Base-by-base conservation (phyloP, 2,888 invertebrate species). In the Leptopilina myrica region DNA sequence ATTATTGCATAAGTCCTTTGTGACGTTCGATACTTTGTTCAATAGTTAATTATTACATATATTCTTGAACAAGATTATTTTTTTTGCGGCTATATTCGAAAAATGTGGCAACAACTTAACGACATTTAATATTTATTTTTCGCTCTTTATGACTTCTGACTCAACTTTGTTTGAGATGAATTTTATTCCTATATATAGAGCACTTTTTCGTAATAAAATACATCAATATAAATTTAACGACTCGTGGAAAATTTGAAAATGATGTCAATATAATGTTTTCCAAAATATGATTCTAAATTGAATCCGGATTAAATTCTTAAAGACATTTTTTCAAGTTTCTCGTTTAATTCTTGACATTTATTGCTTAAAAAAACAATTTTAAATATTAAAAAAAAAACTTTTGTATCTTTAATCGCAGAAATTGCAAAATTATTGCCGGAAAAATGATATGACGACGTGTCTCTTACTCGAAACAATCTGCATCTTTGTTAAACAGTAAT, bases 341-440 rank as follows among this genome's bases (percentile, higher is more conserved):
- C 33, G 33, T 33, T 20, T 20, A 20, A 3, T 33, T 33, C 33
- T 33, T 33, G 2, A 33, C 3, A 20, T 20, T 20, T 20, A 20
- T 20, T 20, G 20, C 20, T 20, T 20, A 1, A 20, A 20, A 20
- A 20, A 20, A 20, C 20, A 20, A 20, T 20, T 20, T 20, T 33
- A 33, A 33, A 33, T 4, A 33, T 33, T 33, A 2, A 33, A 33
- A 33, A 33, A 33, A 73, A 73, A 53, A 14, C 7, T 73, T 67
- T 11, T n/a, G 56, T 6, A 73, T 73, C 11, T n/a, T 73, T 4
- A 73, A 73, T 73, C 56, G 46, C 12, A 49, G 73, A 33, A 33
- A 73, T 73, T 73, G 73, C 56, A 59, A 73, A 53, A 56, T 56
- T 73, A 33, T 73, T 56, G n/a, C 9, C 15, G 40, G 56, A 73